Percentiles rank a stretch among this genome's conserved stretches.
Conservation (phyloP, 2,797 vertebrate species). For the Podarcis lilfordi region DNA sequence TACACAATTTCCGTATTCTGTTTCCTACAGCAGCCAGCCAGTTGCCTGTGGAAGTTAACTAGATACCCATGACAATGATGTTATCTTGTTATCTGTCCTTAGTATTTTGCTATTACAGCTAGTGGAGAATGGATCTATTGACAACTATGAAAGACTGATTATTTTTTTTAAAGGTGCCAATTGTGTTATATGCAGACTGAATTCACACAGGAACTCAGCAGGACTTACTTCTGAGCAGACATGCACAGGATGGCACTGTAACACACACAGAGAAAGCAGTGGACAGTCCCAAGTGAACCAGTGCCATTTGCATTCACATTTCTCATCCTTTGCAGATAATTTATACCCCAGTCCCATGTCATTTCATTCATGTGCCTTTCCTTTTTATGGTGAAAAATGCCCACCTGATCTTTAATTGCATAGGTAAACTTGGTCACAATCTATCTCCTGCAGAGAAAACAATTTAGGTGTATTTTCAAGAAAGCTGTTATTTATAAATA, state of each 20-base stretch:
- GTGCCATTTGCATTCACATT: not conserved
- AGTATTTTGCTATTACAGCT: too few relatives aligned
- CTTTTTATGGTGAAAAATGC: not conserved
- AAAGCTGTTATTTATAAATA: constrained; percentile 74
- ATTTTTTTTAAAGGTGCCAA: not conserved
- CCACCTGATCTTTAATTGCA: constrained; percentile 12
- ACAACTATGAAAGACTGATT: not conserved
- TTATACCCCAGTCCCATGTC: constrained; percentile 1
- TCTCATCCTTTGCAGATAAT: constrained; percentile 16
- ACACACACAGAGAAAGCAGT: too few relatives aligned
- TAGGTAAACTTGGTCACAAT: constrained; percentile 35
- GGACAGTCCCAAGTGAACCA: not conserved
- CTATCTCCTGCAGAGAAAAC: constrained; percentile 46
- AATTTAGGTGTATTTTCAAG: constrained; percentile 56
- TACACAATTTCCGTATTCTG: too few relatives aligned
- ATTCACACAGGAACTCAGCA: not conserved
- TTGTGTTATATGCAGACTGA: not conserved
- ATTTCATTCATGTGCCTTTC: not conserved
- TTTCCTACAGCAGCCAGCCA: too few relatives aligned
- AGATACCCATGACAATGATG: too few relatives aligned
- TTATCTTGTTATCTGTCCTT: too few relatives aligned
- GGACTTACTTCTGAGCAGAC: too few relatives aligned
- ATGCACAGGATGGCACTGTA: too few relatives aligned
- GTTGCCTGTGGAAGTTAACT: too few relatives aligned
- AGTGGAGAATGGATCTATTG: too few relatives aligned